Evolutionary conservation across 2,888 invertebrate species (phyloP).

Genomic region (Melanotus villosus): DNA sequence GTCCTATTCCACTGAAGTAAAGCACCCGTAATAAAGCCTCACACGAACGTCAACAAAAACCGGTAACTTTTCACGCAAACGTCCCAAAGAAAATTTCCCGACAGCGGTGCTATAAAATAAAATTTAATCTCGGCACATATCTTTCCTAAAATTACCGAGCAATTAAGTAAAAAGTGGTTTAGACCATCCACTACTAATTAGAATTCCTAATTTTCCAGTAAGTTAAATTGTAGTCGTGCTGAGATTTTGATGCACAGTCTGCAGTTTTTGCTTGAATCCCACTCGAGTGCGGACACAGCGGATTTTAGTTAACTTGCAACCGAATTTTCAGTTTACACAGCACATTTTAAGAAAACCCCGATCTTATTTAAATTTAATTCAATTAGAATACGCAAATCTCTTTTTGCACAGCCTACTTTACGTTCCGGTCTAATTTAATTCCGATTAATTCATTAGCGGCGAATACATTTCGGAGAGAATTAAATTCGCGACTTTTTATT

Average conservation of each 20-base stretch:
- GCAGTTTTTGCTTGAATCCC: slow-evolving; percentile 56
- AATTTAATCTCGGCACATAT: slow-evolving; percentile 23
- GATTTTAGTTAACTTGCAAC: slow-evolving; percentile 50
- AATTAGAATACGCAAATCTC: background rate
- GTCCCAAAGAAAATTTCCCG: slow-evolving; percentile 20
- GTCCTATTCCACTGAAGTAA: slow-evolving; percentile 25
- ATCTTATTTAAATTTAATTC: slow-evolving; percentile 46
- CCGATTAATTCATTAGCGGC: too few species aligned
- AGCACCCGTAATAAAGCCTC: slow-evolving; percentile 33
- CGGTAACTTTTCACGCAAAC: slow-evolving; percentile 35
- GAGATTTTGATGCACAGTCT: slow-evolving; percentile 58
- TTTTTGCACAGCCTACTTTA: too few species aligned
- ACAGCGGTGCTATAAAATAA: slow-evolving; percentile 25
- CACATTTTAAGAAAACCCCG: slow-evolving; percentile 47
- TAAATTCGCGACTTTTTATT: too few species aligned
- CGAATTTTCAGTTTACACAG: slow-evolving; percentile 47
- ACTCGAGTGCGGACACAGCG: slow-evolving; percentile 54
- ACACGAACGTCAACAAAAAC: slow-evolving; percentile 37
- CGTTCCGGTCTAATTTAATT: background rate
- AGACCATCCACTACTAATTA: slow-evolving; percentile 53
- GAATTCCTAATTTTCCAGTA: slow-evolving; percentile 55
- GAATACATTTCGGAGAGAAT: too few species aligned
- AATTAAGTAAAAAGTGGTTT: slow-evolving; percentile 49
- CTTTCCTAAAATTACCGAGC: slow-evolving; percentile 47
- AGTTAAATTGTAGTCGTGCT: slow-evolving; percentile 53